Evolutionary conservation across 1,140 invertebrate genomes (phyloP).

Genomic region (Pissodes strobi): DNA sequence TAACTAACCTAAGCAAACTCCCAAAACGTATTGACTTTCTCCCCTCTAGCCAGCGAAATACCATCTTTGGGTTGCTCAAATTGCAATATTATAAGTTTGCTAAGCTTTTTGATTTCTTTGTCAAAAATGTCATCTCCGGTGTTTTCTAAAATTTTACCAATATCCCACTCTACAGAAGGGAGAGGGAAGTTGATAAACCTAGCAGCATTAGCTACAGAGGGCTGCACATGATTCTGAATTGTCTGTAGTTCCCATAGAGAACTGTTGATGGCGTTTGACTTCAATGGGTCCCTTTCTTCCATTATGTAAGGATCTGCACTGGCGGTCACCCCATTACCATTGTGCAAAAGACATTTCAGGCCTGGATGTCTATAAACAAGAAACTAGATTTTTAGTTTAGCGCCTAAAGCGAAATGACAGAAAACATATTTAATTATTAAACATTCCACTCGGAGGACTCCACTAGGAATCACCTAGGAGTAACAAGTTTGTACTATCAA

Average conservation of each 20-base stretch:
- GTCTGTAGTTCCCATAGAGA: conserved; percentile 90
- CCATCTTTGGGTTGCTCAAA: conserved; percentile 63
- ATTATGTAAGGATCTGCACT: conserved; percentile 80
- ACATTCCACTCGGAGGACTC: too few species aligned
- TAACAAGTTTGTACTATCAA: too few species aligned
- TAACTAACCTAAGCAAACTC: conserved; percentile 40
- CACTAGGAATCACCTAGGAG: too few species aligned
- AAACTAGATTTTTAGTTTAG: conserved; percentile 7
- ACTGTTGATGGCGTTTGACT: conserved; percentile 80
- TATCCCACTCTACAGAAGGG: conserved; percentile 69
- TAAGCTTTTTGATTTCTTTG: conserved; percentile 65
- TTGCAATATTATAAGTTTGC: conserved; percentile 65
- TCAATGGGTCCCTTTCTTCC: conserved; percentile 76
- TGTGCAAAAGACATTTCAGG: conserved; percentile 76
- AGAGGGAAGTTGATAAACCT: conserved; percentile 69
- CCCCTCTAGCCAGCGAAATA: conserved; percentile 57
- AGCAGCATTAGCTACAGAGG: conserved; percentile 69
- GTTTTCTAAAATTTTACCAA: conserved; percentile 57
- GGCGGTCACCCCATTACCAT: conserved; percentile 59
- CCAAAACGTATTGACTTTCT: conserved; percentile 62
- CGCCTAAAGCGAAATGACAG: too few species aligned
- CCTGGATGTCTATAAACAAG: conserved; percentile 69
- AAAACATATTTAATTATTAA: too few species aligned
- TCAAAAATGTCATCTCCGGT: conserved; percentile 63
- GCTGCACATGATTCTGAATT: conserved; percentile 76